Conservation (phyloP, 2,113 vertebrate genomes). For the Mus spicilegus region DNA sequence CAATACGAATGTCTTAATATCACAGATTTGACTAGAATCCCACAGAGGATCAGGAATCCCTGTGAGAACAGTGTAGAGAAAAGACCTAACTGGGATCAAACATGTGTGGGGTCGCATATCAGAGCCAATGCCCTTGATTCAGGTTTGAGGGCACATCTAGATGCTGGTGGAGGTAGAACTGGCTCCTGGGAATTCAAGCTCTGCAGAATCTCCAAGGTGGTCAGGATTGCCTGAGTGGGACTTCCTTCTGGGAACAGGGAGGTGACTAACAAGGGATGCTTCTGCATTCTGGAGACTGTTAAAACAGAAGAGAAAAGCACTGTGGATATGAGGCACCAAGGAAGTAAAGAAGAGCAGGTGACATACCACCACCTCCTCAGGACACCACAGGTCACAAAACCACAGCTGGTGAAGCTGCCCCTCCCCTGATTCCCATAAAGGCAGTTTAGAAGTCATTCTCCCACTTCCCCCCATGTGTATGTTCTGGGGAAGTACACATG, state of each 20-base stretch:
- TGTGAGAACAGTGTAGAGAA: background rate
- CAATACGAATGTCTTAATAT: background rate
- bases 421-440: background rate
- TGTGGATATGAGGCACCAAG: background rate
- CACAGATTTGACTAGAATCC: background rate
- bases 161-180: background rate
- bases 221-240: background rate
- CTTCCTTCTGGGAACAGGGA: background rate
- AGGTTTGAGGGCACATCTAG: background rate
- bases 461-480: background rate
- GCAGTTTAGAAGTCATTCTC: background rate
- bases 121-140: background rate
- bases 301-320: background rate
- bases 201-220: background rate
- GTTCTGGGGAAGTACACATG: background rate
- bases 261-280: background rate
- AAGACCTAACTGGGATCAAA: background rate
- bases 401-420: background rate
- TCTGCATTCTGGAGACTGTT: background rate
- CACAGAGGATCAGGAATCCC: background rate
- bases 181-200: background rate
- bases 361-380: background rate
- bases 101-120: background rate
- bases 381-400: background rate
- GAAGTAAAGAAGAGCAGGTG: background rate